Percentiles rank a stretch among this genome's conserved stretches.
Conservation (phyloP, 2,113 vertebrate genomes). For the Chiloscyllium plagiosum region DNA sequence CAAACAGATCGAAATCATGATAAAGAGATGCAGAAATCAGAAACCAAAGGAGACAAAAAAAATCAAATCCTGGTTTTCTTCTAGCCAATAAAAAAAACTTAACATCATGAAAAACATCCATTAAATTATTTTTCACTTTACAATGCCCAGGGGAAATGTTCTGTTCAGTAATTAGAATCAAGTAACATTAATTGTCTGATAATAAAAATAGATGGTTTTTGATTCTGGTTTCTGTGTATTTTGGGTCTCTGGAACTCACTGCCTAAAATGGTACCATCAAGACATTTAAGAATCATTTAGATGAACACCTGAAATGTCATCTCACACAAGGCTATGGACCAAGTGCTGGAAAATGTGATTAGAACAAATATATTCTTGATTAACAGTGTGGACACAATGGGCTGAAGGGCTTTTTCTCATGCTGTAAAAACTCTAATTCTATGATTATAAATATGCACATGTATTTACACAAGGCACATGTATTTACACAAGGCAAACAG, state of each 20-base stretch:
- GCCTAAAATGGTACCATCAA: too few relatives aligned
- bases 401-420: too few relatives aligned
- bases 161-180: background rate
- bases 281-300: too few relatives aligned
- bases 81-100: background rate
- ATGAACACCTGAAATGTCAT: too few relatives aligned
- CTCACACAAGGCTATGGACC: too few relatives aligned
- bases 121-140: background rate
- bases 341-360: too few relatives aligned
- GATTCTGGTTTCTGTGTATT: background rate
- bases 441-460: background rate
- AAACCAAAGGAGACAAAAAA: background rate
- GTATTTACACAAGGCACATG: background rate
- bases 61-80: background rate
- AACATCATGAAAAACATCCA: background rate
- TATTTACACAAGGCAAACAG: background rate
- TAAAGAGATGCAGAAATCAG: background rate
- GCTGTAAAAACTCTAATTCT: too few relatives aligned
- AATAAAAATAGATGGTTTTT: background rate
- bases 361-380: too few relatives aligned
- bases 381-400: too few relatives aligned
- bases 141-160: background rate
- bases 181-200: background rate
- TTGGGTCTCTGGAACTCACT: too few relatives aligned
- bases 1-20: background rate